Base-by-base conservation (phyloP, 2,888 invertebrate species). In the Yponomeuta sedellus region DNA sequence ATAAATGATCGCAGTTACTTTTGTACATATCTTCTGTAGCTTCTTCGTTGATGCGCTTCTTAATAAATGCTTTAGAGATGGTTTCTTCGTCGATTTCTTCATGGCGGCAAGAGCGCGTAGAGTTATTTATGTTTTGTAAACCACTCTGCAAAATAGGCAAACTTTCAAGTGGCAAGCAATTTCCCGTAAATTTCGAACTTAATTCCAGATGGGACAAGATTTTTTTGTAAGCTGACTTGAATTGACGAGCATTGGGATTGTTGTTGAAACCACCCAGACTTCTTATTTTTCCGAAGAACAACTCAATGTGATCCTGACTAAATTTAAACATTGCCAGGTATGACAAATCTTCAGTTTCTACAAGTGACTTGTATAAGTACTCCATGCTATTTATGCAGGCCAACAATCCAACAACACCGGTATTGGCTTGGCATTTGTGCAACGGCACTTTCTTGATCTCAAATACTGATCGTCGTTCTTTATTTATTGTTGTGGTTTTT, bases 261-360 rank as follows among this genome's bases (percentile, higher is more conserved):
- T 69, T 62, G 22, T 69, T 70, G 52, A 68, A 61, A 20, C 70
- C 69, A 11, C 69, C 69, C 65, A 69, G 70, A 64, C 67, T 69
- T 2, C 70, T 63, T 61, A 71, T 69, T 19, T 65, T 16, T 4
- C 64, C 63, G 34, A 67, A 67, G 25, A 67, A 59, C 56, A 71
- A 62, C 58, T 70, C 69, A 1, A 70, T 66, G n/a, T 71, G 69
- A n/a, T 70, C 70, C 66, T 72, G 71, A 34, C 71, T 68, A 10
- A 58, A 40, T 66, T 67, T 61, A 62, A 67, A 68, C 58, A 66
- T 52, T 4, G 56, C 8, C 19, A 66, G 10, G 22, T 39, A 66
- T 11, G 19, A 19, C 20, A 67, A 8, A 3, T 11, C n/a, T 39
- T 39, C 40, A 12, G 19, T 65, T 68, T 67, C 65, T 34, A 67